Base-by-base conservation (phyloP, 2,888 invertebrate species). In the Amorpha juglandis region DNA sequence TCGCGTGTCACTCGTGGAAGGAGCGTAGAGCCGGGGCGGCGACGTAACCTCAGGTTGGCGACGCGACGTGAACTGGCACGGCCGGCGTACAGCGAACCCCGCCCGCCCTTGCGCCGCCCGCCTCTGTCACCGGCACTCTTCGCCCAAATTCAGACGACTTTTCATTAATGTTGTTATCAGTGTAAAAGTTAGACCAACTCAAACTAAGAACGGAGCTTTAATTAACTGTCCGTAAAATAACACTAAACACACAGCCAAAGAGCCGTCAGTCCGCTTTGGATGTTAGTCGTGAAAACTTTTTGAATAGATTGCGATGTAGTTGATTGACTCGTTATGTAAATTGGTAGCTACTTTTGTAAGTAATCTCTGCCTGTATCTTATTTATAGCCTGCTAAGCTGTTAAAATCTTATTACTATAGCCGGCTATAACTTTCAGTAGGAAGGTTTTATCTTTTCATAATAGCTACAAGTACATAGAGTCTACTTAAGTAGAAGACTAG, bases 131-230 rank as follows among this genome's bases (percentile, higher is more conserved):
- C 84, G 85, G 86, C 87, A 87, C 86, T 85, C 84, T 83, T 80
- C 83, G 80, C 88, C 88, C 86, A 89, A 92, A 91, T 90, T 89
- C 86, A 88, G 85, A 82, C 85, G 85, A 91, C 87, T 91, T 92
- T 90, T 91, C 92, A 92, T 92, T 91, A 92, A 92, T 90, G 88
- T 87, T 91, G 90, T 92, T 91, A 92, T 92, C 90, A 86, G 86
- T 90, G 84, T 88, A 90, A 92, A 90, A 92, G 84, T 92, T 92
- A 80, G 72, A 73, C 80, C 80, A 89, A 90, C 84, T 89, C 87
- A 85, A 90, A 91, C 89, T 88, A 84, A 83, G 84, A 80, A 88
- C 81, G 81, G 73, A 80, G 85, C 84, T 90, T 90, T 91, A 91
- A 92, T 92, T 92, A 91, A 91, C 91, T 90, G 90, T 83, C 88